Evolutionary conservation across 92 coral and sea anemone species (phyloP), one percentile per base, ranked within the genome.

Genomic region (Phymanthus crucifer): DNA sequence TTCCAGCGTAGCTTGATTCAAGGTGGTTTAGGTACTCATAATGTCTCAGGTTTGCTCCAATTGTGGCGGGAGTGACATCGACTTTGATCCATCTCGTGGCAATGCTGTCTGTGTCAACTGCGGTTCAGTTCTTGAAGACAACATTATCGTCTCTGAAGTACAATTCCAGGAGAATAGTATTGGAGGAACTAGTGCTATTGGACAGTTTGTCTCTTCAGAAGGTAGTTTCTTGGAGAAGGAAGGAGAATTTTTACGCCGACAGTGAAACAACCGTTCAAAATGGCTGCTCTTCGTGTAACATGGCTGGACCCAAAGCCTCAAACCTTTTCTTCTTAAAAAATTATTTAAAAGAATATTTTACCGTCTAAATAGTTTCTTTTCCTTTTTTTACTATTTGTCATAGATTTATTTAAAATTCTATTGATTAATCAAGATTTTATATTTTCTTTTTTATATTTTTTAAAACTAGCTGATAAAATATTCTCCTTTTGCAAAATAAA

Each of bases 21-120:
- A 4, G 46, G 32, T 36, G 40, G 12, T 21, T 33, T 35, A 54
- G 33, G 70, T 33, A 16, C 33, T 33, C 71, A 90, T 45, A 54
- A 95, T 95, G 99, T 93, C 99, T 72, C 94, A 87, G 69, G 99
- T 94, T 77, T 95, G 99, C 78, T 95, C 99, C 38, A 95, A 94
- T 40, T 95, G 99, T 76, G 99, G 99, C 19, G 97, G 99, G 23
- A 95, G 99, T 71, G 98, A 95, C 40, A 89, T 95, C 0, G 99
- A 95, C 78, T 82, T 89, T 19, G 99, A 95, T 71, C 99, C 91
- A 72, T 87, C 98, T 17, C 99, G 99, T 50, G 99, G 99, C 7
- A 97, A 95, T 85, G 97, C 99, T 1, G 99, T 95, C 19, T 95
- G 99, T 40, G 88, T 92, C 83, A 88, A 90, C 61, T 95, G 99